Conservation (phyloP, 2,113 vertebrate species). For the Tinamus guttatus region DNA sequence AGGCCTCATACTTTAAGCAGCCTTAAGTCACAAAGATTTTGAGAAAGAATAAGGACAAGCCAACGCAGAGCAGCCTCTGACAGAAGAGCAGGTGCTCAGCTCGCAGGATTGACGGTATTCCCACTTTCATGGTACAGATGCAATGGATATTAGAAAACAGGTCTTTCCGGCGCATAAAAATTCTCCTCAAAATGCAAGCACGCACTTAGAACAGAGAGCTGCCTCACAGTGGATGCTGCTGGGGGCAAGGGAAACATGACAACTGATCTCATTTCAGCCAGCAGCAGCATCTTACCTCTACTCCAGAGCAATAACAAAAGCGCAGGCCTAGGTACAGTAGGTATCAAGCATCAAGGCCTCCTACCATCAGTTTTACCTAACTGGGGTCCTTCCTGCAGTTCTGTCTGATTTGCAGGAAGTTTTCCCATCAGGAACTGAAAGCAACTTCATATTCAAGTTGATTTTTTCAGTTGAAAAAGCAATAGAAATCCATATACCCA, state of each 20-base stretch:
- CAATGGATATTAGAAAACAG: not conserved
- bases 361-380: conserved; percentile 15
- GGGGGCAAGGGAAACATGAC: not conserved
- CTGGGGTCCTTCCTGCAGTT: not conserved
- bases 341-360: not conserved
- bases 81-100: not conserved
- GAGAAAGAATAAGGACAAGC: not conserved
- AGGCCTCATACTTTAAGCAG: not conserved
- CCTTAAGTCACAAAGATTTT: not conserved
- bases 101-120: not conserved
- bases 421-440: not conserved
- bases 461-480: not conserved
- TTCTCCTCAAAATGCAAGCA: accelerated
- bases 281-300: not conserved
- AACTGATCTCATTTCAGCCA: not conserved
- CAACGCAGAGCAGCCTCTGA: accelerated
- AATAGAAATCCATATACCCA: not conserved
- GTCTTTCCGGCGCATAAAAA: not conserved
- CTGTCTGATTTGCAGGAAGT: not conserved
- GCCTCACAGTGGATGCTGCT: not conserved
- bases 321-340: not conserved
- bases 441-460: not conserved
- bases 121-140: not conserved
- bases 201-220: not conserved
- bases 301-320: not conserved